Evolutionary conservation across 1,140 invertebrate species (phyloP), one percentile per base, ranked within the genome.

Genomic region (Euura saliciscinereae): DNA sequence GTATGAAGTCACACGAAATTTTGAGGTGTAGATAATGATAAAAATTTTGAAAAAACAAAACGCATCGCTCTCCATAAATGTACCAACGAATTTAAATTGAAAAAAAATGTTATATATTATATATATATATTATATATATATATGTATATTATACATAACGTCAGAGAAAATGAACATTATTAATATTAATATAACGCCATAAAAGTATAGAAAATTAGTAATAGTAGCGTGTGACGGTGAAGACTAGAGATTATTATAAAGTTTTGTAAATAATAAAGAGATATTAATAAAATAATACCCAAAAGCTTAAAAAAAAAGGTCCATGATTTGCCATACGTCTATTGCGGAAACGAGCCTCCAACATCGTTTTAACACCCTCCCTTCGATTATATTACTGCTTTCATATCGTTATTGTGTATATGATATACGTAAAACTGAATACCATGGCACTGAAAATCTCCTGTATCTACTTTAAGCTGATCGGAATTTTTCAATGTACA

Each of bases 201-300:
- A 70, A 73, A 69, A 45, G 28, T 28, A 28, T 28, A 28, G 28
- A 28, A 28, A 51, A 59, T 51, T 84, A 85, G 82, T 77, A 74
- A 59, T 59, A 80, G 81, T 87, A 87, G 83, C 68, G 79, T 83
- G 79, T 79, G 79, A 80, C 72, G 80, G 76, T 82, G 80, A 78
- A 43, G 69, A 76, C 83, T 87, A 87, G 84, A 87, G 82, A 85
- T 87, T 87, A 87, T 85, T 86, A 87, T 84, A 80, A 83, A 86
- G 79, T 85, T 87, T 87, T 86, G 86, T 86, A 87, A 86, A 86
- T 86, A 87, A 85, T 80, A 82, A 79, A 87, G 84, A 85, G 82
- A 86, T 85, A 86, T 86, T 85, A 87, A 87, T 85, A 86, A 86
- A 87, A 83, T 75, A 76, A 85, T 85, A 86, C 82, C 84, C 83